A percentile compares a stretch with the other conserved stretches of the same genome.
phyloP scores from a whole-genome alignment of 2,797 vertebrate species.

The Glossophaga mutica region DNA sequence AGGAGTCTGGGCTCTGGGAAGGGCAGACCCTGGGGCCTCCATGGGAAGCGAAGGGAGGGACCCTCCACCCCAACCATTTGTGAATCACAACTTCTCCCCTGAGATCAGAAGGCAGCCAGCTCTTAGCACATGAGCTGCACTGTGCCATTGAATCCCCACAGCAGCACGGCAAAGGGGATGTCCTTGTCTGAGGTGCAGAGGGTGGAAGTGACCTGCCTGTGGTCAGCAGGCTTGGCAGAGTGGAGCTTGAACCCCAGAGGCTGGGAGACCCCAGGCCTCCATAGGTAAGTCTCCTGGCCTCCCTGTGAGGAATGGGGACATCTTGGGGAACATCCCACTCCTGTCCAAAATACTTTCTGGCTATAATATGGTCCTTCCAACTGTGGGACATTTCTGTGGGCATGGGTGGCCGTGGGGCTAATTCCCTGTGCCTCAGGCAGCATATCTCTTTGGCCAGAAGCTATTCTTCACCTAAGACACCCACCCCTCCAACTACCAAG shows the following conservation, averaged over 20 bases:
- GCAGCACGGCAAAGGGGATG: neutral
- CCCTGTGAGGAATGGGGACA: fast-evolving
- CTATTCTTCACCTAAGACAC: neutral
- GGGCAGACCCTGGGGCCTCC: neutral
- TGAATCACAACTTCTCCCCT: fast-evolving
- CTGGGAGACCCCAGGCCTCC: neutral
- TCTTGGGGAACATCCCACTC: too few relatives aligned
- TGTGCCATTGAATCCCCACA: fast-evolving
- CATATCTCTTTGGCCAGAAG: neutral
- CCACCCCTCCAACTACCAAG: neutral
- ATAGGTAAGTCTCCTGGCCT: too few relatives aligned
- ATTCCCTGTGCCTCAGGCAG: neutral
- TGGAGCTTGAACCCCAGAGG: neutral
- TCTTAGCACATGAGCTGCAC: fast-evolving
- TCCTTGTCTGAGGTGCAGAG: neutral
- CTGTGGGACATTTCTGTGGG: neutral
- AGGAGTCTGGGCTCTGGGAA: neutral
- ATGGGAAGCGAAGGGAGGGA: neutral
- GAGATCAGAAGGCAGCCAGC: neutral
- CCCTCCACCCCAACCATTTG: neutral
- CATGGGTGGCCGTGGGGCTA: neutral
- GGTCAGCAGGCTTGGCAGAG: neutral
- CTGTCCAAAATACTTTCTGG: neutral
- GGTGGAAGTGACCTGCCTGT: too few relatives aligned
- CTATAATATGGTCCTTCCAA: too few relatives aligned